A percentile compares a stretch with the other conserved stretches of the same genome.
phyloP scores from a whole-genome alignment of 2,888 invertebrate species.

The Tupiocoris notatus region DNA sequence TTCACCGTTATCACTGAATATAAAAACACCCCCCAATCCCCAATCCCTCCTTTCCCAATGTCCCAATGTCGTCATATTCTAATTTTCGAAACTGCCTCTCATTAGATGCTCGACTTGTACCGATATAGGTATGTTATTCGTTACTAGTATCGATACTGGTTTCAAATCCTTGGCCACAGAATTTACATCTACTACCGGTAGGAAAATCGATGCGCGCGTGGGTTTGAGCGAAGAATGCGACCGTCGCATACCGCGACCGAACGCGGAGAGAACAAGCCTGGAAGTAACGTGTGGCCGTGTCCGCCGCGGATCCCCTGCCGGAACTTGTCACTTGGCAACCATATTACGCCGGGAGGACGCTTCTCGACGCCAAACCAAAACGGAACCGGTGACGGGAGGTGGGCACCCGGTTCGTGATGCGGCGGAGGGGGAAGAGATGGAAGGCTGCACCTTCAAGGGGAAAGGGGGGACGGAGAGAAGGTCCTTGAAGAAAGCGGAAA shows the following conservation, averaged over 20 bases:
- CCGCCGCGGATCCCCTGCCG: not conserved
- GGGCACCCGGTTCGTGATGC: not conserved
- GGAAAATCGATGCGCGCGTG: too few species aligned
- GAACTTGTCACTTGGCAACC: not conserved
- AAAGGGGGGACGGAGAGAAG: not conserved
- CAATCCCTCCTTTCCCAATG: too few species aligned
- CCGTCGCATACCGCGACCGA: not conserved
- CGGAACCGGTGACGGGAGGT: not conserved
- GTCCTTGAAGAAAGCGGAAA: not conserved
- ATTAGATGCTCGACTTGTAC: too few species aligned
- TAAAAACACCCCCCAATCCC: too few species aligned
- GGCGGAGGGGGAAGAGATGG: not conserved
- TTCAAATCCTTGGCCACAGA: too few species aligned
- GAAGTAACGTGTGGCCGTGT: not conserved
- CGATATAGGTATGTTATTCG: too few species aligned
- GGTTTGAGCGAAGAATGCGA: not conserved
- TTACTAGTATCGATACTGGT: too few species aligned
- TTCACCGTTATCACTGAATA: too few species aligned
- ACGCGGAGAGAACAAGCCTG: not conserved
- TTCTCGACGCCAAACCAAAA: not conserved
- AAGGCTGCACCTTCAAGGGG: not conserved
- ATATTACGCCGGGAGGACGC: not conserved
- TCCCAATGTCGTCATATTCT: too few species aligned
- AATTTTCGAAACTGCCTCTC: too few species aligned
- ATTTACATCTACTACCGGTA: too few species aligned